Evolutionary conservation across 2,888 invertebrate genomes (phyloP).

Genomic region (Pasiphila rectangulata): DNA sequence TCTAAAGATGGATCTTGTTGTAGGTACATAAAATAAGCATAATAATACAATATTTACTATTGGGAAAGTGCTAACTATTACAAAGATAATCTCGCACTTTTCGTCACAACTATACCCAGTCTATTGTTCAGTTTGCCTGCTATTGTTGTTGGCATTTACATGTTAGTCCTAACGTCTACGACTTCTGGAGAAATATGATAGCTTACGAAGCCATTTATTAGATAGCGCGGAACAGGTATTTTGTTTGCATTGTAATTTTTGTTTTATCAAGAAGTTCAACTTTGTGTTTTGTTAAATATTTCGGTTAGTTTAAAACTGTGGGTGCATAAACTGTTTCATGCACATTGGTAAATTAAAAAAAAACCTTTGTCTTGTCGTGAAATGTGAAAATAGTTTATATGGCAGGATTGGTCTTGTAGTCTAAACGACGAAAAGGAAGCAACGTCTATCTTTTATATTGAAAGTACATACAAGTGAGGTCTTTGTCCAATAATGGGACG

Average conservation of each 20-base stretch:
- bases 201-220: conserved; percentile 40
- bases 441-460: no score
- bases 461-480: no score
- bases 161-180: conserved; percentile 44
- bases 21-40: no score
- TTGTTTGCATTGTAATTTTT: conserved; percentile 3
- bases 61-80: not conserved
- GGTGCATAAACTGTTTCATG: not conserved
- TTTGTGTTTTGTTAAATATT: conserved; percentile 1
- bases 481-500: no score
- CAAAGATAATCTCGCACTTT: conserved; percentile 17
- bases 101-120: conserved; percentile 36
- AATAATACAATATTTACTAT: no score
- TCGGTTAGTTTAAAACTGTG: not conserved
- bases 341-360: not conserved
- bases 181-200: conserved; percentile 57
- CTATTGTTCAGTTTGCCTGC: conserved; percentile 47
- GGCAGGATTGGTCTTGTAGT: no score
- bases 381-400: no score
- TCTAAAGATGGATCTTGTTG: no score
- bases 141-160: conserved; percentile 52
- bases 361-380: not conserved
- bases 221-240: conserved; percentile 9
- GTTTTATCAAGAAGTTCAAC: conserved; percentile 5
- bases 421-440: no score